Conservation (phyloP, 2,797 vertebrate species). For the Crocodylus rhombifer region DNA sequence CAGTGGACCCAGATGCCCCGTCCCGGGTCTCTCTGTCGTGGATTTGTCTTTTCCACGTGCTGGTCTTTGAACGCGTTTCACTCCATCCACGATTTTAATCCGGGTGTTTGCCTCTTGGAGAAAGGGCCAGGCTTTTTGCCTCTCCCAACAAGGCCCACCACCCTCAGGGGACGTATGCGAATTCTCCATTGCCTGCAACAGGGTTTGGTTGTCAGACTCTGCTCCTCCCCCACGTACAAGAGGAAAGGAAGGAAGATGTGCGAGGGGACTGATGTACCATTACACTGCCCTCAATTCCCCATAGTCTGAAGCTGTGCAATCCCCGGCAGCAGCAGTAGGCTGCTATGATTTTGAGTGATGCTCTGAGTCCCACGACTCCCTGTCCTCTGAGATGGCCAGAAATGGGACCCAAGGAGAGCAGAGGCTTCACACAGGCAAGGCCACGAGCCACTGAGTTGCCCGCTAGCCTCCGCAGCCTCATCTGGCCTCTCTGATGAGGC, state of each 20-base stretch:
- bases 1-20: neutral
- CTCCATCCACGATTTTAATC: accelerated
- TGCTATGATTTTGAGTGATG: neutral
- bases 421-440: too few relatives aligned
- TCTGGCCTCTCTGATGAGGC: too few relatives aligned
- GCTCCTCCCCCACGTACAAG: too few relatives aligned
- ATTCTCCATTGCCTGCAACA: neutral
- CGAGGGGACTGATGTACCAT: neutral
- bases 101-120: accelerated
- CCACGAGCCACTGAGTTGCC: too few relatives aligned
- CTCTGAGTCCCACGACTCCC: neutral
- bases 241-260: neutral
- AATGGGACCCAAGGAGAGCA: too few relatives aligned
- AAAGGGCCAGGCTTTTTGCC: neutral
- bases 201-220: neutral
- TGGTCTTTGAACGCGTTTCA: neutral
- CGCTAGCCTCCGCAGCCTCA: too few relatives aligned
- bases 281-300: neutral
- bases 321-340: neutral
- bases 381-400: too few relatives aligned
- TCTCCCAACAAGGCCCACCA: neutral
- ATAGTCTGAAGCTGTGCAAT: neutral
- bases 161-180: neutral
- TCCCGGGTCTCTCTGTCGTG: too few relatives aligned
- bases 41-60: neutral